Base-by-base conservation (phyloP, 1,140 invertebrate genomes). In the Linepithema humile region DNA sequence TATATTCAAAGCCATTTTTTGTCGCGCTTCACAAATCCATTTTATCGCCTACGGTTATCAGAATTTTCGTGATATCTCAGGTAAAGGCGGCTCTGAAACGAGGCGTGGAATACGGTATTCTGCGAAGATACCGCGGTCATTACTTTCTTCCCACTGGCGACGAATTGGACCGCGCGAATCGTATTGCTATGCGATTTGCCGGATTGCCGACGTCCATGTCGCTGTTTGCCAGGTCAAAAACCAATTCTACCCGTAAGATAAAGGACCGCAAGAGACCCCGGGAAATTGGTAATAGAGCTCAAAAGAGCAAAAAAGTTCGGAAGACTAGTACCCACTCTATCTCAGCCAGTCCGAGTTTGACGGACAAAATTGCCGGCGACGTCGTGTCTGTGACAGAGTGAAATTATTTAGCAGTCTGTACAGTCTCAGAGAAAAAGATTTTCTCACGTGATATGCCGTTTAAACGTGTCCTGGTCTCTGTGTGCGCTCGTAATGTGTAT, bases 81-180 rank as follows among this genome's bases (percentile, higher is more conserved):
- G 91, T 93, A 6, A 90, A 89, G n/a, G 23, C 90, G 1, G 90
- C 83, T 0, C 70, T 92, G 50, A 88, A 88, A 60, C 86, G 86
- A 6, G 93, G 92, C 0, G 84, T 94, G 3, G 83, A 93, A 12
- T 91, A 91, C 23, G 92, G 92, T 9, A 91, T 93, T 82, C 69
- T 94, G 3, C 67, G 78, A 77, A 90, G 87, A 67, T 88, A 86
- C 53, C 87, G 92, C 0, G 91, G 92, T 3, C 90, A 91, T 7
- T 93, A 94, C 86, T 93, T 87, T 53, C 87, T 94, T 12, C 88
- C 92, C 6, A 86, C 69, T 1, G 85, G 80, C 17, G 88, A 94
- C 32, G 88, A 92, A 59, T 26, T 90, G 35, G 84, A 90, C 12
- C 85, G 85, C n/a, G 91, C 88, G 15, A 92, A 91, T 83, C 90